Base-by-base conservation (phyloP, 2,797 vertebrate species). In the Pogoniulus pusillus region DNA sequence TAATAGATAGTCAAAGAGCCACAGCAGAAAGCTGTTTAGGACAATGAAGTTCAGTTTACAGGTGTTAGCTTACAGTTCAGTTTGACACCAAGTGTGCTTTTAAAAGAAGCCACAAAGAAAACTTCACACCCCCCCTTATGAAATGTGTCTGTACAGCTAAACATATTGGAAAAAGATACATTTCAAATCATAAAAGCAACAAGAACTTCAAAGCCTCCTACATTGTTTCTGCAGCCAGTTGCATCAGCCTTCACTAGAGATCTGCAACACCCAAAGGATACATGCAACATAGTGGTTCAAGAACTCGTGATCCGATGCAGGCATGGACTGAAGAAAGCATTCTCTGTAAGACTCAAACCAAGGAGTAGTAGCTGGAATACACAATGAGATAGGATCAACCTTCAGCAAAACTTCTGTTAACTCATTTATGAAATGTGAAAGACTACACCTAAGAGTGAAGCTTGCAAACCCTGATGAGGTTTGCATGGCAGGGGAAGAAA, bases 321-420 rank as follows among this genome's bases (percentile, higher is more conserved):
- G 98, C 98, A 99, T 99, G 2, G 98, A 98, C 97, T 99, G 99
- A 90, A 99, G 98, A 97, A 99, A 99, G 93, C 97, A 99, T 87
- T 99, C 99, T 95, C 99, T 98, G 94, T 99, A 99, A 86, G 98
- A 97, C 91, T 99, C 99, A 96, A 99, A 99, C 99, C 99, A 99
- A 47, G 99, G 98, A 14, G 99, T 99, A 87, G 99, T 99, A 65
- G 98, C 99, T 99, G 92, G 85, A 98, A 97, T 92, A 83, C 96
- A 97, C 43, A 95, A 95, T 11, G 49, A 89, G 34, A 97, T 1
- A 93, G 34, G 23, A 89, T 18, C 14, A 72, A 66, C 82, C 45
- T 15, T 69, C 15, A 47, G 10, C 16, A 4, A 74, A 77, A 84
- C 5, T 47, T 51, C 29, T 37, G 3, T 49, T 74, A 24, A 85